Evolutionary conservation across 1,140 invertebrate genomes (phyloP).

Genomic region (Aphidius ervi): DNA sequence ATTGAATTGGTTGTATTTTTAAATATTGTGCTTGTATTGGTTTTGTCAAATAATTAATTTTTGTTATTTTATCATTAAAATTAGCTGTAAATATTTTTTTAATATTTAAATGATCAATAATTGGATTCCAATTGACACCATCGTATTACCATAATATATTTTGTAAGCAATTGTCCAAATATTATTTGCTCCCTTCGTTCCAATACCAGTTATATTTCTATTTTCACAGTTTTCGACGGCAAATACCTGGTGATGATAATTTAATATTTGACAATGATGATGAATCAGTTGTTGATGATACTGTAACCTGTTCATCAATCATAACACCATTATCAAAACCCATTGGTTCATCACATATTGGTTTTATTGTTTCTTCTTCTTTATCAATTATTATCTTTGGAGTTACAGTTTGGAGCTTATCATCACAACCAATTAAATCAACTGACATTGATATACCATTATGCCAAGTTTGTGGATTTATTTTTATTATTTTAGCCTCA

Average conservation of each 20-base stretch:
- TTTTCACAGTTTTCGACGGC: conserved; percentile 46
- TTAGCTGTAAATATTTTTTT: conserved; percentile 66
- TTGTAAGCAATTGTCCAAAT: conserved; percentile 73
- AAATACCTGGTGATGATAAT: conserved; percentile 30
- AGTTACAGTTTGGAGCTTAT: neutral
- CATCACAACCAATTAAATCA: conserved; percentile 71
- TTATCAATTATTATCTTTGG: neutral
- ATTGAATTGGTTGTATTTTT: conserved; percentile 63
- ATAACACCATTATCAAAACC: conserved; percentile 59
- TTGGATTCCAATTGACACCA: conserved; percentile 64
- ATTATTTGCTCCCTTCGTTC: conserved; percentile 65
- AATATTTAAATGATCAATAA: conserved; percentile 55
- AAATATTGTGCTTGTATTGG: conserved; percentile 65
- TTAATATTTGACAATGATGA: conserved; percentile 28
- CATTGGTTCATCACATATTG: conserved; percentile 61
- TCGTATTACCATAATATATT: conserved; percentile 70
- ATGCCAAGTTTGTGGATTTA: conserved; percentile 74
- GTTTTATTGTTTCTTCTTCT: conserved; percentile 11
- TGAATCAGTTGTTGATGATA: conserved; percentile 48
- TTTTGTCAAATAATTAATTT: conserved; percentile 60
- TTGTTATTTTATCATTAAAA: conserved; percentile 57
- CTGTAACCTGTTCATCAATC: conserved; percentile 56
- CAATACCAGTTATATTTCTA: conserved; percentile 72
- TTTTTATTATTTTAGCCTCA: conserved; percentile 66
- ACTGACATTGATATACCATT: conserved; percentile 67